Percentiles rank a stretch among this genome's conserved stretches.
These are phyloP conservation scores for Orius laevigatus DNA, from an alignment of 1,140 invertebrate genomes.

Conservation along the genomic window DNA sequence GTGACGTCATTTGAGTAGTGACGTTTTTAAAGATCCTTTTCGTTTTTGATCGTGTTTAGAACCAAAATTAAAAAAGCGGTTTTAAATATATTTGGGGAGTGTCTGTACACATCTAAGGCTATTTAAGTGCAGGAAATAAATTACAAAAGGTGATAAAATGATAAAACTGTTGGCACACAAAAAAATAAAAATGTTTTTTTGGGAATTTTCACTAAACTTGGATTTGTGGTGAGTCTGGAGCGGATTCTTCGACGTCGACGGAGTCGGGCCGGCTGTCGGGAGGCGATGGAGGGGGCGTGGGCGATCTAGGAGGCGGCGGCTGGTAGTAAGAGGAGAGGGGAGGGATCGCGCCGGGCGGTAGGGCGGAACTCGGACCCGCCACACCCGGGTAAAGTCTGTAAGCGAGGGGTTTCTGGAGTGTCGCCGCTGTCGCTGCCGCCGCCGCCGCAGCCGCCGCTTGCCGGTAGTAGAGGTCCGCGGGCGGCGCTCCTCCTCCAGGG, in stretches of 20 bases:
- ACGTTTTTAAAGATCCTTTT: no score
- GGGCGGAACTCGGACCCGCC: slow-evolving; percentile 38
- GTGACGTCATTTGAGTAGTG: background rate
- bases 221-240: slow-evolving; percentile 19
- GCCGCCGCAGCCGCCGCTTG: slow-evolving; percentile 46
- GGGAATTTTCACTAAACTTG: slow-evolving; percentile 17
- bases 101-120: background rate
- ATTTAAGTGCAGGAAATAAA: background rate
- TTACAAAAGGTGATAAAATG: slow-evolving; percentile 1
- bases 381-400: slow-evolving; percentile 56
- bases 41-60: background rate
- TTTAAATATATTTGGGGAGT: background rate
- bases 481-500: slow-evolving; percentile 22
- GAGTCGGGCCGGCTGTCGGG: slow-evolving; percentile 22
- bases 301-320: slow-evolving; percentile 17
- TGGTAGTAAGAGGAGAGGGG: slow-evolving; percentile 9
- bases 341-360: slow-evolving; percentile 29
- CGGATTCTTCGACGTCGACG: slow-evolving; percentile 23
- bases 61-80: background rate
- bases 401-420: slow-evolving; percentile 72
- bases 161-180: slow-evolving; percentile 1
- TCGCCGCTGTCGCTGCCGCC: slow-evolving; percentile 45
- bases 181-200: background rate
- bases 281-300: slow-evolving; percentile 16
- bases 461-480: slow-evolving; percentile 60